Conservation (phyloP, 2,888 invertebrate genomes). For the Drosophila longiperda region DNA sequence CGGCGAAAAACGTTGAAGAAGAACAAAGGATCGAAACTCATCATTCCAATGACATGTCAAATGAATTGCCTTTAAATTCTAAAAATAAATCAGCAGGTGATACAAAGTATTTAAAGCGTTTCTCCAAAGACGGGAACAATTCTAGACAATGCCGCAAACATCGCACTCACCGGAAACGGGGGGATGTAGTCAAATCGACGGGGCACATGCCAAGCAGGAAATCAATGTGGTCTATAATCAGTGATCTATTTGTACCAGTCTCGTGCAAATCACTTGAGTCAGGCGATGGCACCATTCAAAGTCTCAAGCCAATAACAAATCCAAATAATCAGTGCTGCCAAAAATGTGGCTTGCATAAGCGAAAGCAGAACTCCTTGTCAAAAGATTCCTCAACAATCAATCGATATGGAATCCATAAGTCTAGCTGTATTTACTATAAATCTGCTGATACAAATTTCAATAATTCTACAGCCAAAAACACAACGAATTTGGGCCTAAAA, state of each 20-base stretch:
- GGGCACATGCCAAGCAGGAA: background rate
- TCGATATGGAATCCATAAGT: background rate
- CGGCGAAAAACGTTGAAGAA: background rate
- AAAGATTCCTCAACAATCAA: background rate
- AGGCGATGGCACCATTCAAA: constrained; percentile 13
- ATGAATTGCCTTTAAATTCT: constrained; percentile 40
- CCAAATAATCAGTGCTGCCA: constrained; percentile 14
- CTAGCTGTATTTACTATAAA: background rate
- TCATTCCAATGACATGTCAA: constrained; percentile 34
- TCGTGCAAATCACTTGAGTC: background rate
- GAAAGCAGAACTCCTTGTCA: background rate
- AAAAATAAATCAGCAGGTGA: constrained; percentile 54
- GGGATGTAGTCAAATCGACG: background rate
- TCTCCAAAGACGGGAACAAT: background rate
- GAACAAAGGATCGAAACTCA: constrained; percentile 1
- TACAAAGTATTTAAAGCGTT: constrained; percentile 46
- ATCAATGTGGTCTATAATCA: constrained; percentile 42
- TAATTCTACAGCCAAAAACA: background rate
- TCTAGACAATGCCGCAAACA: background rate
- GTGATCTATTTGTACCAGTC: constrained; percentile 19
- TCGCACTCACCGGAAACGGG: background rate
- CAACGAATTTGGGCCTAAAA: background rate
- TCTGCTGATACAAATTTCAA: background rate
- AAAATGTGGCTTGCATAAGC: constrained; percentile 33
- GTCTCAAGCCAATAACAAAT: background rate